Percentiles rank a stretch among this genome's conserved stretches.
These are phyloP conservation scores for Holothuria scabra DNA, from an alignment of 53 echinoderm and acorn worm species.

Conservation along the genomic window DNA sequence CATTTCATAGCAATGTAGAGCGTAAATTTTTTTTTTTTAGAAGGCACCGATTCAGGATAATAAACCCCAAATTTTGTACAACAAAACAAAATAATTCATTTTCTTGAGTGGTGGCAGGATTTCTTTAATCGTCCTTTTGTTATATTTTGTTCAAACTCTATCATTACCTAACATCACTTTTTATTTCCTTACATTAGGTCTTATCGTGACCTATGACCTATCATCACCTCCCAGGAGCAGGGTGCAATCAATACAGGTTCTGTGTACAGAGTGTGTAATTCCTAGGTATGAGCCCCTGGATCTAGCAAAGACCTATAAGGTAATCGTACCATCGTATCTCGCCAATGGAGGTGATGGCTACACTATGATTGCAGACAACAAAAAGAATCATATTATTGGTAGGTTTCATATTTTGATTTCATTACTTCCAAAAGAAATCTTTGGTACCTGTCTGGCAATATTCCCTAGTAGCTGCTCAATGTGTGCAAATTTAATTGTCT, in stretches of 20 bases:
- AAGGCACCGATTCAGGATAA: too few relatives aligned
- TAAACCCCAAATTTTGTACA: too few relatives aligned
- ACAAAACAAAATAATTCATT: too few relatives aligned
- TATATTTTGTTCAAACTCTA: too few relatives aligned
- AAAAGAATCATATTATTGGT: slow-evolving; percentile 57
- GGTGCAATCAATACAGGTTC: slow-evolving; percentile 60
- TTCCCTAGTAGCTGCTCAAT: too few relatives aligned
- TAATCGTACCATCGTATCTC: slow-evolving; percentile 63
- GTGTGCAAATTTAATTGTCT: too few relatives aligned
- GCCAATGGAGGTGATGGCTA: slow-evolving; percentile 86
- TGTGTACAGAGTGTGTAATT: slow-evolving; percentile 77
- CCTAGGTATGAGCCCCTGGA: slow-evolving; percentile 78
- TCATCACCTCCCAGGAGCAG: slow-evolving; percentile 48
- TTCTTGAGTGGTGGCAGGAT: too few relatives aligned
- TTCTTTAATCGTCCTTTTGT: too few relatives aligned
- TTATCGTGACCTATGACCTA: slow-evolving; percentile 76
- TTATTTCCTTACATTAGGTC: slow-evolving; percentile 47
- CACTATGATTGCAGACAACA: slow-evolving; percentile 67
- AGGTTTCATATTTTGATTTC: neutral
- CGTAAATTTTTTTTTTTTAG: too few relatives aligned
- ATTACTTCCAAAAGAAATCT: too few relatives aligned
- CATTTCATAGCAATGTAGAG: too few relatives aligned
- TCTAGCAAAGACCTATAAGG: slow-evolving; percentile 59
- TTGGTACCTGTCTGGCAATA: too few relatives aligned
- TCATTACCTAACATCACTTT: neutral